Percentiles rank a stretch among this genome's conserved stretches.
These are phyloP conservation scores for Mustela nigripes DNA, from an alignment of 2,113 vertebrate species.

Conservation along the genomic window DNA sequence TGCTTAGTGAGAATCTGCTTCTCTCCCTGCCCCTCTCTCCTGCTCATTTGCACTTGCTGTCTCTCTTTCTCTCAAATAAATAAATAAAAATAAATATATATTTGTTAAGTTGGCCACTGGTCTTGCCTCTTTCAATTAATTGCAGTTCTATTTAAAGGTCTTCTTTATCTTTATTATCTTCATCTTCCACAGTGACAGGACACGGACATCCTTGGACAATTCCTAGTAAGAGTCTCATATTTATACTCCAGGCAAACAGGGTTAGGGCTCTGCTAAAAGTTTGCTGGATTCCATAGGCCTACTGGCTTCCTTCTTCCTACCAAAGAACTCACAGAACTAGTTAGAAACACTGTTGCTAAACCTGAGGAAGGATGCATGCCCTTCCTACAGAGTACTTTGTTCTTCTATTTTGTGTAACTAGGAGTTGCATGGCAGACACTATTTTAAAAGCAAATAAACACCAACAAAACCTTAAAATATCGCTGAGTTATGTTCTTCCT, in stretches of 20 bases:
- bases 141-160: neutral
- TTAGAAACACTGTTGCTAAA: neutral
- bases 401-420: neutral
- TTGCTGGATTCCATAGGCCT: neutral
- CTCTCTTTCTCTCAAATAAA: too few species aligned
- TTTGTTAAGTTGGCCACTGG: neutral
- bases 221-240: neutral
- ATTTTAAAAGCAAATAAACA: neutral
- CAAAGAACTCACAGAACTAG: neutral
- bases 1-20: too few species aligned
- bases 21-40: too few species aligned
- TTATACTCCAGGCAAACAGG: neutral
- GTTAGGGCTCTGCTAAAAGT: neutral
- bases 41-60: too few species aligned
- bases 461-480: neutral
- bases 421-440: neutral
- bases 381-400: neutral
- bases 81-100: too few species aligned
- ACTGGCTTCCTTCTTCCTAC: neutral
- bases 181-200: neutral
- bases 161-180: neutral
- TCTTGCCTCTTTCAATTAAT: neutral
- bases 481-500: neutral
- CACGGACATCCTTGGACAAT: neutral
- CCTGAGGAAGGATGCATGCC: neutral